Base-by-base conservation (phyloP, 2,888 invertebrate genomes). In the Ischnura elegans region DNA sequence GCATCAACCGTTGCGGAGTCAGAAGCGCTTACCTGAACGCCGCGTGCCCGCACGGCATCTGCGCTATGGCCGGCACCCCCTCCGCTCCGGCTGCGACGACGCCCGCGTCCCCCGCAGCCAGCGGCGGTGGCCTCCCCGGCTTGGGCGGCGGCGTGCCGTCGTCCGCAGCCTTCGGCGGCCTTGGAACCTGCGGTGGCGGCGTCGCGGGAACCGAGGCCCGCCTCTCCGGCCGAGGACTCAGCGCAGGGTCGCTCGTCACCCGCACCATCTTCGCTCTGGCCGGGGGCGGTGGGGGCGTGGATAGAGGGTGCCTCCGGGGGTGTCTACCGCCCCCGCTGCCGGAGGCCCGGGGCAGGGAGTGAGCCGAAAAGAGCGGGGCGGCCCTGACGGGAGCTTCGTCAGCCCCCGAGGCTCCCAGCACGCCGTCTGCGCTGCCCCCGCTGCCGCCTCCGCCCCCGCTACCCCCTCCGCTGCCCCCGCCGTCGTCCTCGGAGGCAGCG, bases 211-310 rank as follows among this genome's bases (percentile, higher is more conserved):
- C 94, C 42, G 97, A 97, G 45, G 97, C 96, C 94, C 97, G 96
- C 21, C 97, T 96, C 94, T 97, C 97, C 29, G 97, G 96, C 95
- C 96, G 96, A 3, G 97, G 97, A 94, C 96, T 97, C 66, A 97
- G 95, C 10, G 96, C 96, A 0, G 97, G 96, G 94, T 97, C 97
- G 93, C 97, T 97, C 21, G 97, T 96, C 87, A 97, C 97, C 94
- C 98, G 97, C 36, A 97, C 97, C 94, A 96, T 96, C 94, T 96
- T 96, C 90, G 94, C 87, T 96, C 96, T 96, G 3, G 76, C 93
- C 5, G 96, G 95, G 95, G 96, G 95, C 2, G 97, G 97, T 93
- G 96, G 96, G 0, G 96, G 96, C 85, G 97, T 96, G 61, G 90
- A 90, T 3, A 90, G 90, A 0, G 61, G 90, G 25, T 90, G 51